Conservation (phyloP, 2,797 vertebrate genomes). For the Scarus forsteni region DNA sequence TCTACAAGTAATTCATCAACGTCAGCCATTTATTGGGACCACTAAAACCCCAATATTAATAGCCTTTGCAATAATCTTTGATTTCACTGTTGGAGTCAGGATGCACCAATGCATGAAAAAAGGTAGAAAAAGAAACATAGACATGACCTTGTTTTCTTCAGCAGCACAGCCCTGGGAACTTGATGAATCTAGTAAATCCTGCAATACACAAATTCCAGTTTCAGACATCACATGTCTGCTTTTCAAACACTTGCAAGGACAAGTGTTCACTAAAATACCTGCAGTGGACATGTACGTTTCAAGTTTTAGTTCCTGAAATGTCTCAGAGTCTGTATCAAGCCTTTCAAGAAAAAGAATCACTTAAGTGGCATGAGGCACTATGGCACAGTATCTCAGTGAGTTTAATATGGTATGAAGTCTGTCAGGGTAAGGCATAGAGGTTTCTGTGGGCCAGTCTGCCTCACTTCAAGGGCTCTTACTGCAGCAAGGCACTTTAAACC, state of each 20-base stretch:
- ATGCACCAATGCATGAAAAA: background rate
- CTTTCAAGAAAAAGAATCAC: constrained; percentile 51
- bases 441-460: constrained; percentile 35
- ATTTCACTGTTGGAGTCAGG: no score
- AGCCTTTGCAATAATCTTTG: no score
- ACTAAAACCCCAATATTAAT: no score
- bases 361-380: constrained; percentile 42
- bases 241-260: background rate
- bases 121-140: background rate
- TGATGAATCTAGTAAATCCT: background rate
- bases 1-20: no score
- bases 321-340: constrained; percentile 41
- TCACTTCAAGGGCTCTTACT: constrained; percentile 20
- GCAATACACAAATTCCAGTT: background rate
- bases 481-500: constrained; percentile 9
- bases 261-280: constrained; percentile 4
- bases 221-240: background rate
- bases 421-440: constrained; percentile 30
- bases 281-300: constrained; percentile 11
- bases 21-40: no score
- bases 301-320: constrained; percentile 32
- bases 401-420: constrained; percentile 48
- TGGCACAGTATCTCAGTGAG: constrained; percentile 43
- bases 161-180: background rate
- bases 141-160: background rate